Percentiles rank a stretch among this genome's conserved stretches.
phyloP scores from a whole-genome alignment of 2,888 invertebrate genomes.

The Campoplex capitator region DNA sequence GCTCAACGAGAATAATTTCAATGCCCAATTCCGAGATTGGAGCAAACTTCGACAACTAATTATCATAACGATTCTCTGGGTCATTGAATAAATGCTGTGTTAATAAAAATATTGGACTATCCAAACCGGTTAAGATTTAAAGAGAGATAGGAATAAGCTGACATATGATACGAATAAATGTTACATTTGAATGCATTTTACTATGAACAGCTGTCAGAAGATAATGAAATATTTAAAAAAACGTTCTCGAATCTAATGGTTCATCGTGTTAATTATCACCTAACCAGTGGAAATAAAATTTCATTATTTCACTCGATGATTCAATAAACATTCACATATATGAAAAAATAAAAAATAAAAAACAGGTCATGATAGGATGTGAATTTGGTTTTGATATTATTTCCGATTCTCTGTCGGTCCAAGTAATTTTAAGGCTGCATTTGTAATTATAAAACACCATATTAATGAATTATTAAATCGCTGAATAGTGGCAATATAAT shows the following conservation, averaged over 20 bases:
- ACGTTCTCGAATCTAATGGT: background rate
- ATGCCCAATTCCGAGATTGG: background rate
- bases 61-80: constrained; percentile 44
- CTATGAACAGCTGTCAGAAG: background rate
- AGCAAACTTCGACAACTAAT: constrained; percentile 37
- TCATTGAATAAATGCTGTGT: constrained; percentile 16
- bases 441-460: background rate
- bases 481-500: background rate
- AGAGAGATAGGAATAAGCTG: background rate
- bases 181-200: background rate
- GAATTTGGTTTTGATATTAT: background rate
- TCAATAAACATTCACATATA: background rate
- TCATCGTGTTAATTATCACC: background rate
- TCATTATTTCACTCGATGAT: background rate
- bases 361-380: background rate
- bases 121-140: background rate
- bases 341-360: background rate
- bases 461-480: background rate
- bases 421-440: background rate
- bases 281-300: background rate
- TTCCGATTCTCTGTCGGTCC: background rate
- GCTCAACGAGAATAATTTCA: constrained; percentile 35
- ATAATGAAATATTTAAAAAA: background rate
- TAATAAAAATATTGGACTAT: background rate
- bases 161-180: background rate